Evolutionary conservation across 2,888 invertebrate genomes (phyloP), one percentile per base, ranked within the genome.

Genomic region (Xanthia icteritia): DNA sequence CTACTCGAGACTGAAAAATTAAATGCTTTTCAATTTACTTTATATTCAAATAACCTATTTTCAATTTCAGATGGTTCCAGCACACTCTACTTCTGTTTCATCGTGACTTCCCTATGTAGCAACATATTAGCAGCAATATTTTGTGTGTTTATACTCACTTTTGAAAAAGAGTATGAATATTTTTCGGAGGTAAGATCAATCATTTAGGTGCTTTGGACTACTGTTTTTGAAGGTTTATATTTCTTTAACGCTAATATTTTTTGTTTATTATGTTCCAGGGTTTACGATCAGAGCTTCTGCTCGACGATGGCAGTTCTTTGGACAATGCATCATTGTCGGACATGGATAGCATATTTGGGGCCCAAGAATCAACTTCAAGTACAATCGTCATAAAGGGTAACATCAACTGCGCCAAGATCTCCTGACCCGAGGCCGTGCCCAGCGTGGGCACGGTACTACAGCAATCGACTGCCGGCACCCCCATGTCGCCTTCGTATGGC

Each of bases 341-440:
- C 75, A 92, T 92, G 73, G 95, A 95, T 76, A 94, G 94, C 85
- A 89, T 96, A 89, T 94, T 92, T 85, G 93, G 92, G 88, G 91
- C 92, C 79, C 94, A 94, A 90, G 94, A 94, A 83, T 89, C 93
- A 74, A 90, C 91, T 82, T 93, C 95, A 36, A 94, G 91, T 88
- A 89, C 94, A 78, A 92, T 92, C 84, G 90, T 95, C 77, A 96
- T 95, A 96, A 95, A 95, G 93, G 94, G 93, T 84, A 94, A 81
- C 82, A 91, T 94, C 39, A 90, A 80, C 42, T 90, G 91, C 68
- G 90, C 86, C n/a, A 95, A 94, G 86, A 82, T 91, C 79, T 96
- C 96, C 88, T 96, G 96, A 96, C 96, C 94, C 85, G 95, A 94
- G 94, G 95, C 95, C 94, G 96, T 96, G 96, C 95, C 96, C 92